Base-by-base conservation (phyloP, 2,797 vertebrate genomes). In the Anolis apletophallus region DNA sequence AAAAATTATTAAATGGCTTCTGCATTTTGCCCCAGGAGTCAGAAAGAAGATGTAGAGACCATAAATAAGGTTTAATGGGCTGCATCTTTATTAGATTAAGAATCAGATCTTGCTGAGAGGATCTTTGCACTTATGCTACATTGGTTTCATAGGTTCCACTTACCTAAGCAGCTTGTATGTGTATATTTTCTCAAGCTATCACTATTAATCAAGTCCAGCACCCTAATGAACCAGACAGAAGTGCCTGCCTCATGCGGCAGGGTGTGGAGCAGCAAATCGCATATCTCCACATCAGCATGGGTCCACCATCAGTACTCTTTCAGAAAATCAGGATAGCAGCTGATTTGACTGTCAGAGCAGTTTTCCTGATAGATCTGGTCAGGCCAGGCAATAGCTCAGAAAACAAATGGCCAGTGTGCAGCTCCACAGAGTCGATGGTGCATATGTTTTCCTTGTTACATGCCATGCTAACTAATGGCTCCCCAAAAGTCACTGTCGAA, bases 171-270 rank as follows among this genome's bases (percentile, higher is more conserved):
- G n/a, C 83, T 82, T 90, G 86, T 85, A 86, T 88, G 85, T 64
- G 81, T 46, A 73, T 69, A 85, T 74, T 52, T 52, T 89, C 78
- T 87, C 85, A 82, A 57, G 88, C 80, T 71, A 88, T 67, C 84
- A 81, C 85, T 85, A 87, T 93, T 94, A 89, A 87, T 93, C 92
- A 91, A 61, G 34, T 3, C 32, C 32, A 72, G 34, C 10, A 26
- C 61, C 61, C 61, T 64, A 64, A 64, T 64, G 69, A 72, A 36
- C 32, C 69, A 72, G 14, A 26, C 69, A 36, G 32, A 69, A 32
- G 67, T 69, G 14, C 29, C 32, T 69, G 67, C n/a, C 67, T 69
- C 29, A 7, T n/a, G n/a, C 3, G 14, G 67, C 67, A 29, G 23
- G 61, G 59, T 64, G 23, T 64, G 23, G 23, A 64, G 59, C 7